phyloP scores from a whole-genome alignment of 2,797 vertebrate genomes.

The Phalanger gymnotis region DNA sequence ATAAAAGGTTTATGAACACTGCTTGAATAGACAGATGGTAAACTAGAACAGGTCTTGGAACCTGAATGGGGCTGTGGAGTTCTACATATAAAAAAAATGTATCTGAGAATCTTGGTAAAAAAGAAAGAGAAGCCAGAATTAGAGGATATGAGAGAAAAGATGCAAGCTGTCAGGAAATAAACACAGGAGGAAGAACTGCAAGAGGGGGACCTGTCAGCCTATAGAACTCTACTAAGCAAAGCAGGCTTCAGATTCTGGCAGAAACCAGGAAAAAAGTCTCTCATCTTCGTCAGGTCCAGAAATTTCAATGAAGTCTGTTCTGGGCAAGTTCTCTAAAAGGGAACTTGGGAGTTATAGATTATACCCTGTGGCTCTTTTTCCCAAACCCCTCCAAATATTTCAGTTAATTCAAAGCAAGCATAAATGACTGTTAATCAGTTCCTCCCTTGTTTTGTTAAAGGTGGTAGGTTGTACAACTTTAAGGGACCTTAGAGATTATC shows the following conservation, averaged over 20 bases:
- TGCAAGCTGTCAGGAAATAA: neutral
- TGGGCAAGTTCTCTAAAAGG: neutral
- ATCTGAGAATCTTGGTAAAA: neutral
- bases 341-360: neutral
- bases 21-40: neutral
- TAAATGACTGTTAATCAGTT: neutral
- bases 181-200: neutral
- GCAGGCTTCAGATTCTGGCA: neutral
- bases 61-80: neutral
- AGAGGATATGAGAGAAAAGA: neutral
- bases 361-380: neutral
- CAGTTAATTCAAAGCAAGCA: neutral
- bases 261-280: neutral
- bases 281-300: neutral
- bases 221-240: neutral
- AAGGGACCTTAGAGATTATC: neutral
- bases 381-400: neutral
- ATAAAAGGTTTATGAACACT: neutral
- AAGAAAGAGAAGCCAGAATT: neutral
- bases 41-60: neutral
- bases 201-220: neutral
- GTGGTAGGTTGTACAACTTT: neutral
- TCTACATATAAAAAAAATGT: neutral
- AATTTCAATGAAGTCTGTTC: neutral
- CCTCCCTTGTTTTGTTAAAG: neutral